Base-by-base conservation (phyloP, 1,140 invertebrate species). In the Drosophila hydei region DNA sequence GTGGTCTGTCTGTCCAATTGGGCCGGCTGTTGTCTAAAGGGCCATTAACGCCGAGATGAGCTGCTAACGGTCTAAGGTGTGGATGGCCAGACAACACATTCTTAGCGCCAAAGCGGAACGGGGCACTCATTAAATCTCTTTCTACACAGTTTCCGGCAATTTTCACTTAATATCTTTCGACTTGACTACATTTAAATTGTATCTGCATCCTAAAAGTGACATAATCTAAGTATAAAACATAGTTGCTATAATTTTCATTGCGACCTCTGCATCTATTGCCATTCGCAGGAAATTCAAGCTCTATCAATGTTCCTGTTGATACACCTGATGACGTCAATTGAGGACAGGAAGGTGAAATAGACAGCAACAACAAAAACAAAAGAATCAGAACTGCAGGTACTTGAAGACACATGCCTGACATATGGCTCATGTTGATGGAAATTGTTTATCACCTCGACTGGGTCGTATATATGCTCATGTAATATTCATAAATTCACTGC, bases 401-500 rank as follows among this genome's bases (percentile, higher is more conserved):
- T 60, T 60, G 47, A 59, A 60, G 45, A 40, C 69, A 67, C 62
- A 63, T 47, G 69, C 9, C 63, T 67, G 63, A 60, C 63, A 75
- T 61, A 84, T 78, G 64, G 79, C 68, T 67, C 72, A 67, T 78
- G 75, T 68, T 70, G 55, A 58, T 56, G 54, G 64, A 78, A 81
- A 81, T 83, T 70, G 79, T 75, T 83, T 77, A 81, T 77, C 79
- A 65, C 61, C 69, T 81, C 42, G 50, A 61, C 33, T 30, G 42
- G 21, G 23, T 52, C 55, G 56, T 51, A 16, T 14, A 42, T 42
- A 8, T 27, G 58, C 63, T 83, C 79, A 81, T 83, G 79, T 67
- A 64, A 83, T 74, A 83, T 83, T 77, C 79, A 83, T 83, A 84
- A 78, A 75, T 56, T 45, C 58, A 45, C 21, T 25, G 62, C 45